phyloP scores from a whole-genome alignment of 1,140 invertebrate species.

The Himalopsyche phryganea region DNA sequence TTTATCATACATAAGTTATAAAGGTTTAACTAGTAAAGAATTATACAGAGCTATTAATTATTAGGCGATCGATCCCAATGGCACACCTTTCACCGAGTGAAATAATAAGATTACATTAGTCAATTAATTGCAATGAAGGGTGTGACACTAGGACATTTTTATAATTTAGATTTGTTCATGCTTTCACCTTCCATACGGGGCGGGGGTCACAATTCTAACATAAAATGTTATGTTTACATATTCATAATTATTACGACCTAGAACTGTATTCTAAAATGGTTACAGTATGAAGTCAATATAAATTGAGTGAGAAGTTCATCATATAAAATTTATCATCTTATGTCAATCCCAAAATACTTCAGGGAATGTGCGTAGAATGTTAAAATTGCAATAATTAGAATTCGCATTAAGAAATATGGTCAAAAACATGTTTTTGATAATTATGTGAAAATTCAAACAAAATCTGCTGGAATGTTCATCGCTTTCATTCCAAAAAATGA shows the following conservation, averaged over 20 bases:
- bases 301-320: constrained; percentile 11
- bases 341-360: constrained; percentile 10
- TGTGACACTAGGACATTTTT: not conserved
- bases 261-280: constrained; percentile 11
- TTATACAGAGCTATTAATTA: constrained; percentile 18
- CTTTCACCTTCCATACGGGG: constrained; percentile 9
- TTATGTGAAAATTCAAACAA: not conserved
- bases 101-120: no score
- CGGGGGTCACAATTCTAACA: constrained; percentile 2
- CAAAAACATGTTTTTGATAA: not conserved
- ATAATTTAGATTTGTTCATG: constrained; percentile 1
- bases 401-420: not conserved
- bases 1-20: constrained; percentile 27
- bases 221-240: constrained; percentile 8
- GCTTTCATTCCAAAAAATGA: constrained; percentile 11
- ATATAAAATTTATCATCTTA: constrained; percentile 7
- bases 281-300: constrained; percentile 6
- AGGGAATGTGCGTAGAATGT: constrained; percentile 30
- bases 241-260: constrained; percentile 3
- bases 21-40: constrained; percentile 20
- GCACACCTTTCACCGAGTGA: not conserved
- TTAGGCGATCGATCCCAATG: constrained; percentile 9
- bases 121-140: not conserved
- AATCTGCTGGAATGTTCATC: constrained; percentile 15
- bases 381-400: constrained; percentile 5